Percentiles rank a stretch among this genome's conserved stretches.
phyloP scores from a whole-genome alignment of 2,888 invertebrate species.

The Erynnis tages region DNA sequence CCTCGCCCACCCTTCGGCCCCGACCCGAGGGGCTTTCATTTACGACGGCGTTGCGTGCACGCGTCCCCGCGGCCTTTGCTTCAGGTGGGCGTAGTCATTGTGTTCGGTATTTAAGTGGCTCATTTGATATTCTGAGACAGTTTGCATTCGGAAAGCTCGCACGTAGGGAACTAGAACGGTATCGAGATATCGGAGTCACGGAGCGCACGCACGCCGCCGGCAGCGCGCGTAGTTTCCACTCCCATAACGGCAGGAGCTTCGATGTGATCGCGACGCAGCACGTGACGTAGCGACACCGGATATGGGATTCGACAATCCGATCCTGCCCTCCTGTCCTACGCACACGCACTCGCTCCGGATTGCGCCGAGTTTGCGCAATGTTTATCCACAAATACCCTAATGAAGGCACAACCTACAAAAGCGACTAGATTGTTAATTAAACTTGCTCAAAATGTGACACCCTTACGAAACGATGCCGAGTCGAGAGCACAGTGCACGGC shows the following conservation, averaged over 20 bases:
- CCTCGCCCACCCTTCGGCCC: constrained; percentile 66
- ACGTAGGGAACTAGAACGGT: constrained; percentile 57
- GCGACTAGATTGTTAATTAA: constrained; percentile 82
- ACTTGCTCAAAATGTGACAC: constrained; percentile 81
- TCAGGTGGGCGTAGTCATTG: constrained; percentile 78
- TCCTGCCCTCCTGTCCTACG: constrained; percentile 39
- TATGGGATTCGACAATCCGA: constrained; percentile 26
- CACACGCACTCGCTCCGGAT: constrained; percentile 55
- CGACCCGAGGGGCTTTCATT: constrained; percentile 71
- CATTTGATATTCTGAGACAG: constrained; percentile 80
- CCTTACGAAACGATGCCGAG: constrained; percentile 76
- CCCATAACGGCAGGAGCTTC: constrained; percentile 44
- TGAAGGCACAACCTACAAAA: constrained; percentile 81
- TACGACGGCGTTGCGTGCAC: constrained; percentile 75
- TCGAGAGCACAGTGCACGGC: constrained; percentile 74
- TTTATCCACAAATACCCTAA: constrained; percentile 81
- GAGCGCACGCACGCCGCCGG: constrained; percentile 41
- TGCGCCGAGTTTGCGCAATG: constrained; percentile 68
- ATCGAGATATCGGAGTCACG: constrained; percentile 61
- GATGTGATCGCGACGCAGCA: constrained; percentile 38
- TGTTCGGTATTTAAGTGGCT: constrained; percentile 79
- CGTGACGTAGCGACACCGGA: constrained; percentile 44
- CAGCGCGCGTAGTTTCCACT: constrained; percentile 31
- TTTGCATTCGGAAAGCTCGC: constrained; percentile 74
- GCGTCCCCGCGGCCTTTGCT: constrained; percentile 73